A percentile compares a stretch with the other conserved stretches of the same genome.
phyloP scores from a whole-genome alignment of 2,797 vertebrate species.

The Acanthiza pusilla region DNA sequence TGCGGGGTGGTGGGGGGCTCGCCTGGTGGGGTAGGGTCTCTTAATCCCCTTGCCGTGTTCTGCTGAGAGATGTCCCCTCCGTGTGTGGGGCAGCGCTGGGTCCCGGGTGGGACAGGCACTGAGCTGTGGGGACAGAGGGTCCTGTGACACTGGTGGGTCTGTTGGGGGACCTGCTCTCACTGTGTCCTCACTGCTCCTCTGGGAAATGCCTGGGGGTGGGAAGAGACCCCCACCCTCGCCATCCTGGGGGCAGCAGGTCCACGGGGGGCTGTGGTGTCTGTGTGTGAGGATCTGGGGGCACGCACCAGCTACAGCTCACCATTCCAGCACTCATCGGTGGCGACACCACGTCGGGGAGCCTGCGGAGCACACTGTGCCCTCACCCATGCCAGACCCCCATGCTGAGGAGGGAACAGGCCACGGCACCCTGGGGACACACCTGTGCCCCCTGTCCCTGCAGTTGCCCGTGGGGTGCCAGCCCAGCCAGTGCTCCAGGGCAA shows the following conservation, averaged over 20 bases:
- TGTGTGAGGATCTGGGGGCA: background rate
- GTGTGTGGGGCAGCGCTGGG: background rate
- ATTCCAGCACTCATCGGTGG: accelerated
- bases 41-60: background rate
- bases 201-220: background rate
- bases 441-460: background rate
- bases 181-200: background rate
- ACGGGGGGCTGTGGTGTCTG: background rate
- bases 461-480: background rate
- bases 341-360: background rate
- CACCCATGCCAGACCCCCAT: accelerated
- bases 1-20: background rate
- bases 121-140: background rate
- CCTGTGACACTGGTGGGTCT: background rate
- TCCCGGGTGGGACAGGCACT: background rate
- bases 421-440: no score
- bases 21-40: background rate
- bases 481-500: background rate
- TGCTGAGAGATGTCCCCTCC: background rate
- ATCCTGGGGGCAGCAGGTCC: background rate
- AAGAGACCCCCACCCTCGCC: background rate
- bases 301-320: background rate
- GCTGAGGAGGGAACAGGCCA: background rate
- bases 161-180: background rate
- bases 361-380: background rate